These are phyloP conservation scores for Hystrix cristata DNA, from an alignment of 2,113 vertebrate genomes.

Conservation along the genomic window DNA sequence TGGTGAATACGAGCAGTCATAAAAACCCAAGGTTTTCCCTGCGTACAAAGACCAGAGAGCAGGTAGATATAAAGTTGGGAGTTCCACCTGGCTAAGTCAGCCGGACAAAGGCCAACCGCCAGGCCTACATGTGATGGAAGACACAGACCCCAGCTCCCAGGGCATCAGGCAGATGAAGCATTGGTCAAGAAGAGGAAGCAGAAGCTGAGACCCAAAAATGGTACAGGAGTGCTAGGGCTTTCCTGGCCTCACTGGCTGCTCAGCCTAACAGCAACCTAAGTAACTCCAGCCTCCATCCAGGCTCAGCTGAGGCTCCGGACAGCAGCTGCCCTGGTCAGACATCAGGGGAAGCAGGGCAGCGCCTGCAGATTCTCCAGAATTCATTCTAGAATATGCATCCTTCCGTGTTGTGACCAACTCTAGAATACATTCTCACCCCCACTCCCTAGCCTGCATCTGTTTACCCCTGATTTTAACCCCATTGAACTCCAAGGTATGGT, in stretches of 20 bases:
- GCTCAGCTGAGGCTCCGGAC: background rate
- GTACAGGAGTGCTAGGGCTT: background rate
- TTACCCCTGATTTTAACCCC: background rate
- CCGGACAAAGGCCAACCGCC: background rate
- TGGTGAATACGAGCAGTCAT: background rate
- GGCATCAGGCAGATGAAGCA: too few relatives aligned
- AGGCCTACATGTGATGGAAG: background rate
- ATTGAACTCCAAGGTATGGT: background rate
- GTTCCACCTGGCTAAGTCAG: background rate
- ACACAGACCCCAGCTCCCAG: background rate
- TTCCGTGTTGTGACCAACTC: accelerated
- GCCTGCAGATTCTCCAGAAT: background rate
- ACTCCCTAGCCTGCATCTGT: background rate
- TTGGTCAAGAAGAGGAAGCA: background rate
- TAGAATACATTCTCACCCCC: background rate
- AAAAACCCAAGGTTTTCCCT: background rate
- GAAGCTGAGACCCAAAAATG: background rate
- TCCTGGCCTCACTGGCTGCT: background rate
- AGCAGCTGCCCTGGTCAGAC: background rate
- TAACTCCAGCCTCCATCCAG: too few relatives aligned
- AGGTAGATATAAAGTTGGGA: background rate
- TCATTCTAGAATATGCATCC: background rate
- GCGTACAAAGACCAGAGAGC: background rate
- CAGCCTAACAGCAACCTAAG: background rate
- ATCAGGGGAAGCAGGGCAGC: background rate